Conservation (phyloP, 2,797 vertebrate genomes). For the Bucorvus abyssinicus region DNA sequence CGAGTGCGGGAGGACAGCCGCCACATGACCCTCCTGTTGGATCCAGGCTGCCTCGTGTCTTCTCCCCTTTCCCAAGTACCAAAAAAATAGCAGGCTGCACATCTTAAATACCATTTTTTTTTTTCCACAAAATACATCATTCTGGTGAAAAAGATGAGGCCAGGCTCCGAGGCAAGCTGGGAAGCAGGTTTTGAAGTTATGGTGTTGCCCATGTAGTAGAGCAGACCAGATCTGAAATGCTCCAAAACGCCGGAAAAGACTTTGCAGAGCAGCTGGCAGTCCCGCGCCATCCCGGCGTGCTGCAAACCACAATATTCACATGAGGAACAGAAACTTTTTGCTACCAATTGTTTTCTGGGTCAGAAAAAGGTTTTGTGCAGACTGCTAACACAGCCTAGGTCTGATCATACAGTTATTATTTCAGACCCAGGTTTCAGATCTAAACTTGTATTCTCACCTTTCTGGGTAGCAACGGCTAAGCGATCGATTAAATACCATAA, state of each 20-base stretch:
- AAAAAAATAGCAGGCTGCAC: rapidly evolving
- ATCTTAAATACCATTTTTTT: background rate
- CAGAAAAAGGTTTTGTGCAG: background rate
- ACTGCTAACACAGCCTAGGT: background rate
- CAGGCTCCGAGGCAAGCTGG: background rate
- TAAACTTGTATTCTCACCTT: background rate
- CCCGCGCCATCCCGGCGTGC: rapidly evolving
- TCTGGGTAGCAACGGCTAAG: background rate
- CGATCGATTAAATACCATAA: background rate
- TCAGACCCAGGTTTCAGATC: background rate
- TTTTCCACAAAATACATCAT: rapidly evolving
- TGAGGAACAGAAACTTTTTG: background rate
- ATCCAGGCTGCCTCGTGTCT: rapidly evolving
- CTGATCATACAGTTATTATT: background rate
- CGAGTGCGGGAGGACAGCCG: rapidly evolving
- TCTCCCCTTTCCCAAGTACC: background rate
- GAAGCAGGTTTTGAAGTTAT: background rate
- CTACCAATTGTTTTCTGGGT: background rate
- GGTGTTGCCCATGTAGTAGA: rapidly evolving
- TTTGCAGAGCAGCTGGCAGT: background rate
- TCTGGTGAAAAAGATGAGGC: background rate
- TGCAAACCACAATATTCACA: background rate
- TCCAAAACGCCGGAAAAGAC: background rate
- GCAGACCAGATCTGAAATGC: background rate
- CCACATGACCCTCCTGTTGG: rapidly evolving